Base-by-base conservation (phyloP, 2,797 vertebrate genomes). In the Ispidina lecontei region DNA sequence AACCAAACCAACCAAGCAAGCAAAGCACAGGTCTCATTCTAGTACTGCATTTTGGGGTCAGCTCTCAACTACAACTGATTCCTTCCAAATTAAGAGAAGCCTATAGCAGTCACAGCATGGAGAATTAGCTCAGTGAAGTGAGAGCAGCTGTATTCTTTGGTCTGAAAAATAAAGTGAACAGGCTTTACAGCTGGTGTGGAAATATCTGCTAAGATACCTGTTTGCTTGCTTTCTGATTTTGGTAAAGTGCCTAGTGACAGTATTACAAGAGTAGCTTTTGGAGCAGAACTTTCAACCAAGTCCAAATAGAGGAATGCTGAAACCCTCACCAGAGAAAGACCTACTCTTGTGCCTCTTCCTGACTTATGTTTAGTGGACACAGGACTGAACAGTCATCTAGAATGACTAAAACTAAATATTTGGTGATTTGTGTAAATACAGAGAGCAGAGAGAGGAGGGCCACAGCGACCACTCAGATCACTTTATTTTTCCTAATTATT, bases 361-460 rank as follows among this genome's bases (percentile, higher is more conserved):
- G 64, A 23, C 37, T 84, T 62, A 29, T 9, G 21, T 82, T 94
- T 84, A 35, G 41, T 64, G 79, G 31, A 58, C 25, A 81, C 75
- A 26, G 12, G 46, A 79, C 19, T 35, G 26, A 89, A 79, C 15
- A 68, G 11, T 37, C 58, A 81, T 49, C 39, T 29, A 87, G 33
- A 81, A 67, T 49, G 39, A 77, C 77, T 81, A 68, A 82, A 84
- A 83, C 69, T 62, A 90, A 92, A 77, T 91, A 93, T 76, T 85
- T 90, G 63, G 68, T 94, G 77, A 84, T 81, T 63, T 84, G 13
- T 46, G 15, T 55, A 80, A 93, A 75, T 71, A 63, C 2, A 86
- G 82, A 92, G 58, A 70, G 37, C 35, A 63, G 63, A 87, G 52
- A 69, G 55, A 85, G 47, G 54, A 78, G 54, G 88, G 71, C 77